Conservation (phyloP, 1,140 invertebrate species). For the Drosophila nasuta region DNA sequence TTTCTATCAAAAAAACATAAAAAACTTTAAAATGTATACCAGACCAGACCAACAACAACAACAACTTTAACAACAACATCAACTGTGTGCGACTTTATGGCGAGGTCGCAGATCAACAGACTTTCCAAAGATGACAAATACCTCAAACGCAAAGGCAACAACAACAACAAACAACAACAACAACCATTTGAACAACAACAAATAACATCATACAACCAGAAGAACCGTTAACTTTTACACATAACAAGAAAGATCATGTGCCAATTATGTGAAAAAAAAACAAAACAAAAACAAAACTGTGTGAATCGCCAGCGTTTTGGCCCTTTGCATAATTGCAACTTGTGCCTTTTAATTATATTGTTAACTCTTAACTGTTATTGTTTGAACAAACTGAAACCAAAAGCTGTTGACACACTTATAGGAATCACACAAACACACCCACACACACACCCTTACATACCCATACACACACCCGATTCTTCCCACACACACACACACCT, state of each 20-base stretch:
- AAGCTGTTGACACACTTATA: slow-evolving; percentile 72
- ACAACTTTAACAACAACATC: slow-evolving; percentile 38
- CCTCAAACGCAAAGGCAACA: slow-evolving; percentile 78
- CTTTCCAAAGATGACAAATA: slow-evolving; percentile 83
- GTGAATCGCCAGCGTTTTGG: slow-evolving; percentile 77
- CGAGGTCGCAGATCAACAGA: slow-evolving; percentile 70
- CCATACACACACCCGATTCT: not conserved
- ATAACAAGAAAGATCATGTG: slow-evolving; percentile 64
- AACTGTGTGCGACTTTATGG: slow-evolving; percentile 36
- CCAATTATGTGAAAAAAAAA: slow-evolving; percentile 66
- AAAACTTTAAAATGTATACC: slow-evolving; percentile 34
- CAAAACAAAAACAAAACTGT: slow-evolving; percentile 46
- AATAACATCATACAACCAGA: slow-evolving; percentile 18
- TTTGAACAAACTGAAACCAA: slow-evolving; percentile 80
- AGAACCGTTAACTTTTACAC: slow-evolving; percentile 25
- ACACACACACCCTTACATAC: not conserved
- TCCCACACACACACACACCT: slow-evolving; percentile 10
- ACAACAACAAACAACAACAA: slow-evolving; percentile 39
- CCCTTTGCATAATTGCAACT: slow-evolving; percentile 77
- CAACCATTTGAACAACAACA: slow-evolving; percentile 35
- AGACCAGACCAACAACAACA: slow-evolving; percentile 60
- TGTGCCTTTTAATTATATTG: slow-evolving; percentile 83
- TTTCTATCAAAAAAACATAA: slow-evolving; percentile 35
- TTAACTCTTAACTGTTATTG: slow-evolving; percentile 79
- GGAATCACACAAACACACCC: slow-evolving; percentile 37